Evolutionary conservation across 2,797 vertebrate genomes (phyloP).

Genomic region (Carduelis carduelis): DNA sequence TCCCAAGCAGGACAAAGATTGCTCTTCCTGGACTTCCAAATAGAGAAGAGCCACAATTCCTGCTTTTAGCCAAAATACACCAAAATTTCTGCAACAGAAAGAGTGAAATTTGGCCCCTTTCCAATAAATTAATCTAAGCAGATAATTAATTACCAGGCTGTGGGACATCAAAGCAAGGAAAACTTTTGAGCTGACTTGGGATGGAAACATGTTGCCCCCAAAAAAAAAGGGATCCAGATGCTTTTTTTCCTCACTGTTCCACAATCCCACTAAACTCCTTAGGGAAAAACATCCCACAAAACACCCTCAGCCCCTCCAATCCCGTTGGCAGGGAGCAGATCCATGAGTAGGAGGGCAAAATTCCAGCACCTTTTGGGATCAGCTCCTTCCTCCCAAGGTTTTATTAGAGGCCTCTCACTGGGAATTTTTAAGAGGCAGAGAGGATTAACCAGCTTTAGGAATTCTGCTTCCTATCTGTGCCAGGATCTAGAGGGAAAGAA

Average conservation of each 20-base stretch:
- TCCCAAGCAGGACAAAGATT: rapidly evolving
- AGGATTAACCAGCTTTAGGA: not conserved
- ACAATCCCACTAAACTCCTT: not conserved
- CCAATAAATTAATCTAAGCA: too few relatives aligned
- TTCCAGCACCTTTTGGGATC: not conserved
- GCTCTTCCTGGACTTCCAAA: not conserved
- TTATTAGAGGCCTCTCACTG: not conserved
- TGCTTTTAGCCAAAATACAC: not conserved
- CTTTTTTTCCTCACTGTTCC: not conserved
- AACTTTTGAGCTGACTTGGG: rapidly evolving
- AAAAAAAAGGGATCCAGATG: rapidly evolving
- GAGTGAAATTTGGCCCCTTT: not conserved
- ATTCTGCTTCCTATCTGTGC: not conserved
- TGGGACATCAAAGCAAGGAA: not conserved
- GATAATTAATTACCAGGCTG: not conserved
- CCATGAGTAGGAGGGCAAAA: not conserved
- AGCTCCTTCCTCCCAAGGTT: not conserved
- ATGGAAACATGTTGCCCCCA: not conserved
- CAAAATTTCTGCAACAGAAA: rapidly evolving
- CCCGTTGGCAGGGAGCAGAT: not conserved
- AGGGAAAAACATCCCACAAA: not conserved
- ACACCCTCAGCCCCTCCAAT: not conserved
- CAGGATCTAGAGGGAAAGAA: not conserved
- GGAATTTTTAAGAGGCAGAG: not conserved
- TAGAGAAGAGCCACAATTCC: not conserved